These are phyloP conservation scores for Galerucella pusilla DNA, from an alignment of 2,888 invertebrate species.

Conservation along the genomic window DNA sequence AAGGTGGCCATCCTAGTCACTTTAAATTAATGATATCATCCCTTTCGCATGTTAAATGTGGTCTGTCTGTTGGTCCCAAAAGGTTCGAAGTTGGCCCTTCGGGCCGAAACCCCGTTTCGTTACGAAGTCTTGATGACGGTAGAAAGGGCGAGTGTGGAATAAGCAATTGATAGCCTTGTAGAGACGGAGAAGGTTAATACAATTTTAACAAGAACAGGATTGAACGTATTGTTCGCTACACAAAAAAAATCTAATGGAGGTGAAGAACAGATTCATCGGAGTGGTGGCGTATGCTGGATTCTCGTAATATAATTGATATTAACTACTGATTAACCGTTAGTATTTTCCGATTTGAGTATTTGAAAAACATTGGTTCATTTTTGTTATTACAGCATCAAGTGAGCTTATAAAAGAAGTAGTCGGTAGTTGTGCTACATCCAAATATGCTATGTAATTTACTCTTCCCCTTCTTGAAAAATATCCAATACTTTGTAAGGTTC, in stretches of 20 bases:
- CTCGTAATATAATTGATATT: no score
- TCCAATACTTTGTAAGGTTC: no score
- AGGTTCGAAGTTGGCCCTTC: conserved; percentile 20
- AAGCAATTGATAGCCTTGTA: conserved; percentile 45
- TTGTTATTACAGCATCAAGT: no score
- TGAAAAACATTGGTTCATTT: no score
- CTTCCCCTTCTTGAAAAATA: no score
- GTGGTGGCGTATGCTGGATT: neutral
- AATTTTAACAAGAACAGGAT: neutral
- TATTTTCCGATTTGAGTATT: no score
- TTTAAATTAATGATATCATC: conserved; percentile 55
- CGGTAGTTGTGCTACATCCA: no score
- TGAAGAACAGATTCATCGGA: neutral
- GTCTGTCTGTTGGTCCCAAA: conserved; percentile 13
- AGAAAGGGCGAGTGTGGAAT: conserved; percentile 51
- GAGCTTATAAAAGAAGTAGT: no score
- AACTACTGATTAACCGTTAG: no score
- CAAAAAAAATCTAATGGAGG: neutral
- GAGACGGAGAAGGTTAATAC: conserved; percentile 4
- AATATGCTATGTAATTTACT: no score
- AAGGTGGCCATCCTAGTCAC: conserved; percentile 48
- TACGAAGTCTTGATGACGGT: conserved; percentile 55
- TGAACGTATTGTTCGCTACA: neutral
- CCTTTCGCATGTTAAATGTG: conserved; percentile 53
- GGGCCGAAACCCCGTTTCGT: conserved; percentile 49